Percentiles rank a stretch among this genome's conserved stretches.
Evolutionary conservation across 2,888 invertebrate species (phyloP).

Genomic region (Sinopyrophorus schimmeli): DNA sequence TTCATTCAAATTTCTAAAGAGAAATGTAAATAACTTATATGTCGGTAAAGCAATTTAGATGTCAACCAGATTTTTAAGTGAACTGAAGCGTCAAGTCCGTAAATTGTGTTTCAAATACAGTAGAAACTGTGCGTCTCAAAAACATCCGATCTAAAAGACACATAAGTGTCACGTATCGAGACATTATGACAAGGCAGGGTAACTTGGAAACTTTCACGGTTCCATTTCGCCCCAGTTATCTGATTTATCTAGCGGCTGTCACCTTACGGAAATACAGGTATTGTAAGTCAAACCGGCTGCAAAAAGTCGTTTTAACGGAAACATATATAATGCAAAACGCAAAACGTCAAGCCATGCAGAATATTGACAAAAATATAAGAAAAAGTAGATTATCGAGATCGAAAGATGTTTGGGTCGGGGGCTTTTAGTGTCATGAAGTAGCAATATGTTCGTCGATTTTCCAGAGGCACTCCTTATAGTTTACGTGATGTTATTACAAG

Average conservation of each 20-base stretch:
- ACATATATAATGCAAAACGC: constrained; percentile 40
- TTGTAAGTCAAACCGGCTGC: constrained; percentile 39
- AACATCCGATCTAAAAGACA: constrained; percentile 44
- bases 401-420: constrained; percentile 24
- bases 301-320: constrained; percentile 34
- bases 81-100: constrained; percentile 15
- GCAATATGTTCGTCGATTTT: constrained; percentile 40
- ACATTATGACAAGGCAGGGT: constrained; percentile 44
- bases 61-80: constrained; percentile 10
- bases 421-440: constrained; percentile 33
- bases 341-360: constrained; percentile 31
- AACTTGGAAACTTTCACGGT: constrained; percentile 45
- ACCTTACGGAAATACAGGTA: constrained; percentile 43
- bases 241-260: constrained; percentile 48
- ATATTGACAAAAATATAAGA: constrained; percentile 36
- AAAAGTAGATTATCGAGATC: constrained; percentile 34
- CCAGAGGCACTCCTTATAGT: constrained; percentile 41
- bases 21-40: too few species aligned
- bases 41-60: constrained; percentile 1
- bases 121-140: constrained; percentile 29
- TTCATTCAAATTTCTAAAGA: too few species aligned
- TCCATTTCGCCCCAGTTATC: constrained; percentile 49
- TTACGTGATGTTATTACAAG: constrained; percentile 44
- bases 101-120: constrained; percentile 25
- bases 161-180: constrained; percentile 43